Evolutionary conservation across 1,140 invertebrate species (phyloP).

Genomic region (Drosophila nigromelanica): DNA sequence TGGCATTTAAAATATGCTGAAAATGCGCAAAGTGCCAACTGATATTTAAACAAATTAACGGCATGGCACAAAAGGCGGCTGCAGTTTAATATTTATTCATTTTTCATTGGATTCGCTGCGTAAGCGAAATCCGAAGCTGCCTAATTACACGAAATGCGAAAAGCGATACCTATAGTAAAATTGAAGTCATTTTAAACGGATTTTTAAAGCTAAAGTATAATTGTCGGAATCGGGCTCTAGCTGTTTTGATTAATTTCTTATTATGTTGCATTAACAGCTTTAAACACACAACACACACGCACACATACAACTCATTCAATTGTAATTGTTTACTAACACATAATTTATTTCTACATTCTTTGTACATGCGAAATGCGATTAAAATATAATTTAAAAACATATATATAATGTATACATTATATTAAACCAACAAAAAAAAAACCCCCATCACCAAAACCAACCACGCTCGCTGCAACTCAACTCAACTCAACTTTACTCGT

Average conservation of each 20-base stretch:
- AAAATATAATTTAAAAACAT: constrained; percentile 40
- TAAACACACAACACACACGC: constrained; percentile 20
- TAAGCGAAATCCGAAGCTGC: constrained; percentile 32
- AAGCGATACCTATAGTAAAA: constrained; percentile 1
- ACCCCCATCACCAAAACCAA: constrained; percentile 69
- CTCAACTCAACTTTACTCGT: constrained; percentile 38
- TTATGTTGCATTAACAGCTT: constrained; percentile 9
- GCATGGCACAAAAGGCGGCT: constrained; percentile 51
- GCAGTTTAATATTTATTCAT: constrained; percentile 29
- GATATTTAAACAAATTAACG: constrained; percentile 70
- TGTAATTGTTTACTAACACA: constrained; percentile 76
- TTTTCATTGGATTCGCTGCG: constrained; percentile 19
- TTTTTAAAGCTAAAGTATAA: background rate
- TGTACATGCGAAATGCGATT: constrained; percentile 66
- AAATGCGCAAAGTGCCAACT: constrained; percentile 67
- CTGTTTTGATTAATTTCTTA: background rate
- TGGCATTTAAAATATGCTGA: constrained; percentile 80
- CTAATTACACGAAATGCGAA: constrained; percentile 36
- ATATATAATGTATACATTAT: constrained; percentile 56
- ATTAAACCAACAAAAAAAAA: constrained; percentile 45
- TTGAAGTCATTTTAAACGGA: background rate
- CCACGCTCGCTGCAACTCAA: constrained; percentile 74
- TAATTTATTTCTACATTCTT: constrained; percentile 77
- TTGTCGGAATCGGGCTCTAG: background rate
- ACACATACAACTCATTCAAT: constrained; percentile 49